Base-by-base conservation (phyloP, 2,797 vertebrate genomes). In the Staurois parvus region DNA sequence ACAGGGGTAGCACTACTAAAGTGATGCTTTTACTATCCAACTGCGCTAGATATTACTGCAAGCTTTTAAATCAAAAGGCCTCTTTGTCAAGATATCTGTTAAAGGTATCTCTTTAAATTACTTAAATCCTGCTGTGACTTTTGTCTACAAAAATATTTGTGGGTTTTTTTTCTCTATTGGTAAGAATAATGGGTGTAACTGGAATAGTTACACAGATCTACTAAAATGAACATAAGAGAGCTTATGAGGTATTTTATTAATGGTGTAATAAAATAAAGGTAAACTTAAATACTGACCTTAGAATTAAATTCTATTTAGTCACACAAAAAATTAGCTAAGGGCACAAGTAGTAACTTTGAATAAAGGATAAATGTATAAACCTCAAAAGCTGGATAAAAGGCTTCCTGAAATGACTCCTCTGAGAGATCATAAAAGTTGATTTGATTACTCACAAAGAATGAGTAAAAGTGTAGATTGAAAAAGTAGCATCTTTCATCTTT, bases 401-500 rank as follows among this genome's bases (percentile, higher is more conserved):
- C 29, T 40, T 66, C 76, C 62, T 34, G 13, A 76, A 76, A 30
- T 10, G 48, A 32, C 11, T 76, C 59, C 30, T 76, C 29, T 7
- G 42, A 19, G 40, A 48, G 37, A 66, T 79, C 77, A 30, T 48
- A 29, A 79, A 67, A 45, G 26, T 29, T 26, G 59, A 11, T 21
- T 13, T 62, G 13, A 64, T 64, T 26, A 77, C 37, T 45, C 56
- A 48, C 42, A 26, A 10, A 26, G 40, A 24, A 48, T 73, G 72
- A 73, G 72, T 73, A 73, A 73, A 73, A 42, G 40, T 48, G 19
- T 72, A 19, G 72, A 26, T 45, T 40, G 40, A 26, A 73, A 73
- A 73, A 28, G 10, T 72, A 72, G 69, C 32, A 72, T 72, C 69
- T 72, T 72, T 72, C 32, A 72, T 76, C 59, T 83, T 19, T 84